Evolutionary conservation across 2,888 invertebrate species (phyloP), one percentile per base, ranked within the genome.

Genomic region (Parnassius glacialis): DNA sequence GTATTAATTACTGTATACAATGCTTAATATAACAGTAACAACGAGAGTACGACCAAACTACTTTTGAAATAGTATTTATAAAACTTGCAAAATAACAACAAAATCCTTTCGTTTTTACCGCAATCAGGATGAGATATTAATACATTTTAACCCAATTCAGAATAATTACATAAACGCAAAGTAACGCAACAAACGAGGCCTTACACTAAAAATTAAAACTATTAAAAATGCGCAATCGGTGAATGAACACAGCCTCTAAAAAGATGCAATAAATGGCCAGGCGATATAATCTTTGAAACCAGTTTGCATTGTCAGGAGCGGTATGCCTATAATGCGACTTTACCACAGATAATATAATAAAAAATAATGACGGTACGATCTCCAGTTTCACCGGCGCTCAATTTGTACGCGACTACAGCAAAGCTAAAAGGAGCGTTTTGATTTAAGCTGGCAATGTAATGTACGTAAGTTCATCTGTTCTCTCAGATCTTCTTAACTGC

Each of bases 231-330:
- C 59, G 54, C 59, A 57, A 52, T 48, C 48, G 43, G 48, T 42
- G 7, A 54, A 58, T 50, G 54, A 48, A 25, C 44, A 5, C 50
- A 16, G 44, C 44, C 43, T 58, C 54, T 58, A 57, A 50, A 48
- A 43, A 25, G 2, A 58, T 41, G 20, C 25, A 34, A 47, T 42
- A 47, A 11, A n/a, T 13, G 44, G 10, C 44, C 20, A 34, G 10
- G 25, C 13, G 44, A 34, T 34, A 52, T 50, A 43, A 53, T 62
- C 43, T 54, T 54, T 13, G 9, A 58, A 62, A 62, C 62, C 58
- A 41, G 62, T 62, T 62, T 58, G 34, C 58, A 51, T 16, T 44
- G 54, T 57, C n/a, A 57, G 42, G n/a, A 42, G 10, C 11, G 52
- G 58, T 41, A 54, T 57, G 53, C 51, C 50, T 34, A 13, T 44